Evolutionary conservation across 2,797 vertebrate species (phyloP).

Genomic region (Spatula clypeata): DNA sequence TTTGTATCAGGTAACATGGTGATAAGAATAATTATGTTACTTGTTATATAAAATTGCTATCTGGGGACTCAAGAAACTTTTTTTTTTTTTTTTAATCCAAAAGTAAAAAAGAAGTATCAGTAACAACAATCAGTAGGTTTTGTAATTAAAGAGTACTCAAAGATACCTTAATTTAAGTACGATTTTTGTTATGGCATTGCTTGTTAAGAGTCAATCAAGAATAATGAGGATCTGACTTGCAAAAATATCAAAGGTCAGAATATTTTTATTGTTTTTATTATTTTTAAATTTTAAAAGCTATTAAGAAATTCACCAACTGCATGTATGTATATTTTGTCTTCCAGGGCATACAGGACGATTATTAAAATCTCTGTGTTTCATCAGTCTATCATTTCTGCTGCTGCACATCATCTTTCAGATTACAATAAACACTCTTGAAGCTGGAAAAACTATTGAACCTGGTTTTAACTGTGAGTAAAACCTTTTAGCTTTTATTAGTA

Average conservation of each 20-base stretch:
- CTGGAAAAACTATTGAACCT: constrained; percentile 85
- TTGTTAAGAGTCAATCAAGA: neutral
- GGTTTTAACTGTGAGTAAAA: constrained; percentile 95
- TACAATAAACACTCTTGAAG: constrained; percentile 94
- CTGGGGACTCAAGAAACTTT: neutral
- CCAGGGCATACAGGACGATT: constrained; percentile 96
- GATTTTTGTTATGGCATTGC: neutral
- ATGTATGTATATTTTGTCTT: constrained; percentile 50
- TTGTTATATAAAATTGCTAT: neutral
- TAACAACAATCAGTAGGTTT: neutral
- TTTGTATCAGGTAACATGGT: neutral
- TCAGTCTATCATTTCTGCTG: constrained; percentile 95
- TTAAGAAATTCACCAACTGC: neutral
- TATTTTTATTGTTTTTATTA: neutral
- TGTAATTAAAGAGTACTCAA: neutral
- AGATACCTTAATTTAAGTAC: neutral
- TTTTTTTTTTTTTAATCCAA: neutral
- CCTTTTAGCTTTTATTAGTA: neutral
- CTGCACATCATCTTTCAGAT: constrained; percentile 98
- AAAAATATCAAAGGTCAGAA: neutral
- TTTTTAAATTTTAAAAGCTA: neutral
- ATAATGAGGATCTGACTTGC: neutral
- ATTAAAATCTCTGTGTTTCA: constrained; percentile 96
- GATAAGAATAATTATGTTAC: neutral
- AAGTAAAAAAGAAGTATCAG: neutral